A percentile compares a stretch with the other conserved stretches of the same genome.
Evolutionary conservation across 2,113 vertebrate species (phyloP).

Genomic region (Saimiri boliviensis): DNA sequence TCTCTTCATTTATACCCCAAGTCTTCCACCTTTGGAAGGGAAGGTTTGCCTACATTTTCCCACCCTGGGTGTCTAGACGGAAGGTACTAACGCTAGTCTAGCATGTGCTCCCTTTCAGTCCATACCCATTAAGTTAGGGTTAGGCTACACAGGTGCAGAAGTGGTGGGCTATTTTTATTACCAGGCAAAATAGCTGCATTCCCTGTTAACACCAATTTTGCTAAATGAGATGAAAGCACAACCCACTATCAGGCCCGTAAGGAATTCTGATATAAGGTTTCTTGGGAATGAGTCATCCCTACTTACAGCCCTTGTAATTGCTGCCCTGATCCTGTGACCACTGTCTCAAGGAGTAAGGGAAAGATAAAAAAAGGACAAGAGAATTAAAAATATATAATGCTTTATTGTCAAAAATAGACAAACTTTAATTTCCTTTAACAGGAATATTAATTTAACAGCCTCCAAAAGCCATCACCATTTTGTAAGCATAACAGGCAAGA

Average conservation of each 20-base stretch:
- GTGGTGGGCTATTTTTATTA: background rate
- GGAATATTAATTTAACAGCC: constrained; percentile 69
- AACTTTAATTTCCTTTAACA: constrained; percentile 80
- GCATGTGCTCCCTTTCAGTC: background rate
- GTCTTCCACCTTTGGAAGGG: background rate
- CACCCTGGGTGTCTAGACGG: background rate
- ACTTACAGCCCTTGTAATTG: background rate
- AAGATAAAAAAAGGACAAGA: background rate
- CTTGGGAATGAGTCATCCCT: background rate
- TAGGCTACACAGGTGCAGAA: background rate
- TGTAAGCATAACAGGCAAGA: background rate
- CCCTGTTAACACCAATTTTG: background rate
- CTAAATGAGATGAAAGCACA: background rate
- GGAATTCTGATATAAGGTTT: background rate
- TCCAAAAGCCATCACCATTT: background rate
- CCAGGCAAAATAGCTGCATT: background rate
- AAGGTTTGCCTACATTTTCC: background rate
- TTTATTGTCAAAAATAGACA: constrained; percentile 86
- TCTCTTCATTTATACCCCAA: background rate
- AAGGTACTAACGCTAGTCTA: background rate
- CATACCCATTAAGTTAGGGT: background rate
- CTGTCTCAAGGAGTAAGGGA: background rate
- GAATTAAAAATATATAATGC: constrained; percentile 47
- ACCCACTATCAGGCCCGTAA: too few species aligned
- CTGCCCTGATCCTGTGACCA: background rate